phyloP scores from a whole-genome alignment of 2,888 invertebrate species.

The Anodontia alba region DNA sequence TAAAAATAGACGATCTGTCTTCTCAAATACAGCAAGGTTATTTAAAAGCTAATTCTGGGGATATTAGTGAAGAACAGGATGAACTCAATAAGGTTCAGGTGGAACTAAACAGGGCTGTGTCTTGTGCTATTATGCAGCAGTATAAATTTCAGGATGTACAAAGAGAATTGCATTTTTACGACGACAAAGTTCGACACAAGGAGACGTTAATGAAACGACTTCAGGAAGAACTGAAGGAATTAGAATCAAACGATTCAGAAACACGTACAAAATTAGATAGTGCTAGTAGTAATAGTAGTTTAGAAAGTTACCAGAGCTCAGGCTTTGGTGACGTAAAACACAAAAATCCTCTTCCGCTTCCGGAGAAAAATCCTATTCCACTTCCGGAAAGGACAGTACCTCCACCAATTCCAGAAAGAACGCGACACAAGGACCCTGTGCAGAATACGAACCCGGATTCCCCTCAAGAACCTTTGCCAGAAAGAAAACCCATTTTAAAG shows the following conservation, averaged over 20 bases:
- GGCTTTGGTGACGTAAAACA: slow-evolving; percentile 14
- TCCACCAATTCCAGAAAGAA: slow-evolving; percentile 42
- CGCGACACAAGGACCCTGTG: slow-evolving; percentile 5
- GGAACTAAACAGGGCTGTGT: slow-evolving; percentile 73
- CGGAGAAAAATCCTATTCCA: slow-evolving; percentile 36
- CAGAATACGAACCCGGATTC: slow-evolving; percentile 5
- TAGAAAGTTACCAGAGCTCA: slow-evolving; percentile 10
- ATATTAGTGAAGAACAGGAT: slow-evolving; percentile 29
- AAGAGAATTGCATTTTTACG: slow-evolving; percentile 69
- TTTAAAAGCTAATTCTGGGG: slow-evolving; percentile 31
- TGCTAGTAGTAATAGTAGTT: slow-evolving; percentile 37
- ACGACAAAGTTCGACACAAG: slow-evolving; percentile 59
- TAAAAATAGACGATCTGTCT: slow-evolving; percentile 89
- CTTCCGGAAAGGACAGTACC: slow-evolving; percentile 14
- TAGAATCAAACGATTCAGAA: slow-evolving; percentile 38
- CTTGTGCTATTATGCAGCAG: slow-evolving; percentile 74
- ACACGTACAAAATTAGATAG: slow-evolving; percentile 18
- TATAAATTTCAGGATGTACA: slow-evolving; percentile 73
- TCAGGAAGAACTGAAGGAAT: slow-evolving; percentile 57
- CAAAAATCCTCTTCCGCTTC: slow-evolving; percentile 35
- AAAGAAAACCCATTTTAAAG: slow-evolving; percentile 58
- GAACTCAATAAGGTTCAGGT: slow-evolving; percentile 67
- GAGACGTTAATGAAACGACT: slow-evolving; percentile 59
- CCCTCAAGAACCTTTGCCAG: slow-evolving; percentile 10
- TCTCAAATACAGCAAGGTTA: slow-evolving; percentile 85